Evolutionary conservation across 2,113 vertebrate genomes (phyloP).

Genomic region (Halichoeres trimaculatus): DNA sequence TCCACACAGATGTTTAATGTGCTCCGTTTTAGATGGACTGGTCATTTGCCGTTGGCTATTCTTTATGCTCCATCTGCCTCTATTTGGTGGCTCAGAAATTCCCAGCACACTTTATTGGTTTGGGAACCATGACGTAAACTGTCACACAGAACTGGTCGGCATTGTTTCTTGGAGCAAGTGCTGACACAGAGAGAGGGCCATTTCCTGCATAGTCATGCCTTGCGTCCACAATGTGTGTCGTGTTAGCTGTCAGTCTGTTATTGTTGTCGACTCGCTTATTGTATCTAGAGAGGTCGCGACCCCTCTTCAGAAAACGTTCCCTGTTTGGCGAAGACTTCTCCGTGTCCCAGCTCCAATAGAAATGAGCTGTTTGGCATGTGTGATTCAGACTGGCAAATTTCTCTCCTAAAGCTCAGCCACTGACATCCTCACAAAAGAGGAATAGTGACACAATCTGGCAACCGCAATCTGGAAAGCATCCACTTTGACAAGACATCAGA

Average conservation of each 20-base stretch:
- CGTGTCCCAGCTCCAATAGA: constrained; percentile 35
- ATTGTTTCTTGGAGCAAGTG: constrained; percentile 70
- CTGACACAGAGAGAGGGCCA: constrained; percentile 64
- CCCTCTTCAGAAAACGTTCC: constrained; percentile 59
- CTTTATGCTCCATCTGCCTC: constrained; percentile 78
- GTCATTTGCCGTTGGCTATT: constrained; percentile 79
- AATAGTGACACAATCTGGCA: constrained; percentile 65
- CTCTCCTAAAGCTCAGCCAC: constrained; percentile 47
- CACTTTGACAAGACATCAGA: constrained; percentile 61
- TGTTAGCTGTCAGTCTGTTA: constrained; percentile 70
- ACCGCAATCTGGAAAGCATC: constrained; percentile 47
- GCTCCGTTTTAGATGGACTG: constrained; percentile 72
- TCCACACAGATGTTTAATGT: constrained; percentile 79
- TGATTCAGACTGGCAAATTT: constrained; percentile 62
- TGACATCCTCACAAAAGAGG: constrained; percentile 60
- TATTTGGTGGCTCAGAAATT: constrained; percentile 66
- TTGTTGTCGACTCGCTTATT: constrained; percentile 62
- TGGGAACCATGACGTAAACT: constrained; percentile 58
- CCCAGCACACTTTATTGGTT: constrained; percentile 63
- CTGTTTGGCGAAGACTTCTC: constrained; percentile 59
- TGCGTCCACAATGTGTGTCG: constrained; percentile 59
- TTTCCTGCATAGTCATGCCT: constrained; percentile 75
- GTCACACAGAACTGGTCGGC: constrained; percentile 37
- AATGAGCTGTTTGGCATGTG: constrained; percentile 65
- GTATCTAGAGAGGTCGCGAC: constrained; percentile 70